Evolutionary conservation across 2,888 invertebrate species (phyloP), one percentile per base, ranked within the genome.

Genomic region (Hanleya hanleyi): DNA sequence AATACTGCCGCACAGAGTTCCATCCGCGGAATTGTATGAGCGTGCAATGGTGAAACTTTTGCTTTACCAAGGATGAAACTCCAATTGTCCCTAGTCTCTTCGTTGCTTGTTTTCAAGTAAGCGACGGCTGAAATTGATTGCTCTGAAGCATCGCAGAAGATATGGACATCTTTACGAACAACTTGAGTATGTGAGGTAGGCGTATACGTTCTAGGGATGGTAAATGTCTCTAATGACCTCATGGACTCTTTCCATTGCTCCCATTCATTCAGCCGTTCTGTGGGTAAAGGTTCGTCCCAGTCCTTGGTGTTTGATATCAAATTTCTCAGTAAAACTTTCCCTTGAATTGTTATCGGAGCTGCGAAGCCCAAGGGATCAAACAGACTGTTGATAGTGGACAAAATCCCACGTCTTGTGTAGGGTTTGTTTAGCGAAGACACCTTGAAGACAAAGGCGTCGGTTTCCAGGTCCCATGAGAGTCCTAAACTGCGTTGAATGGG

Each of bases 241-340:
- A 81, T 51, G 15, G 79, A 79, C 4, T 76, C 64, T n/a, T 51
- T 77, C 78, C 79, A 82, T 15, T 18, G 36, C 0, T 67, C 32
- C 81, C 80, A 79, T 26, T 75, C 70, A 6, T n/a, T 18, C 15
- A 32, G 37, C 15, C 35, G 2, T 18, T 71, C 67, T n/a, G 1
- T 37, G 12, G 83, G 76, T 35, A 83, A 65, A 15, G 74, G 75
- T 18, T 79, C 71, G 74, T 83, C 81, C 81, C 81, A 83, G 36
- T 76, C 77, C 4, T 12, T 33, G 9, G 70, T 75, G 9, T 64
- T 29, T 15, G 71, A 37, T 18, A 78, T 70, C 5, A 80, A 29
- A 3, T 76, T 73, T 69, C 80, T 50, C 1, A 83, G 71, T 5
- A 83, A 67, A 15, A 78, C 33, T 49, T 80, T 83, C 15, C 78